A percentile compares a stretch with the other conserved stretches of the same genome.
These are phyloP conservation scores for Tribolium madens DNA, from an alignment of 1,140 invertebrate genomes.

Conservation along the genomic window DNA sequence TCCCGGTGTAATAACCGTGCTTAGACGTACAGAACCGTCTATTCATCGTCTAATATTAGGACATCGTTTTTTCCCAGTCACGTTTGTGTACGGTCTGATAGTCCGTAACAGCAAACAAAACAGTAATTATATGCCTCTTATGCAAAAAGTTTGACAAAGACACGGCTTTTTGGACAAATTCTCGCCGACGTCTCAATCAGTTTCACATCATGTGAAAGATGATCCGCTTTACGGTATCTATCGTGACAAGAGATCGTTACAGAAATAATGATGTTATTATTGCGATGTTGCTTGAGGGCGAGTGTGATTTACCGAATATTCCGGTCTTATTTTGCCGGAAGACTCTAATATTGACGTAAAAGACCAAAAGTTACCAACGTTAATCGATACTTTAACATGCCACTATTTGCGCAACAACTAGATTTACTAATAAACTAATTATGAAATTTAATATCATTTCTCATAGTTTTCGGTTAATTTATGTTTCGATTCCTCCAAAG, in stretches of 20 bases:
- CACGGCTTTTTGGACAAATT: conserved; percentile 9
- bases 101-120: conserved; percentile 37
- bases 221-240: conserved; percentile 45
- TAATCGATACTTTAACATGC: conserved; percentile 25
- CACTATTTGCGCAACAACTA: conserved; percentile 3
- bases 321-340: conserved; percentile 21
- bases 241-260: conserved; percentile 46
- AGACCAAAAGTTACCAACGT: conserved; percentile 13
- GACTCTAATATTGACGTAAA: conserved; percentile 22
- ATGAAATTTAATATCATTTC: neutral
- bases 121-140: conserved; percentile 29
- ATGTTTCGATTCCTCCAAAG: too few species aligned
- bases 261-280: conserved; percentile 48
- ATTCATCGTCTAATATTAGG: conserved; percentile 35
- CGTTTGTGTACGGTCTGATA: conserved; percentile 25
- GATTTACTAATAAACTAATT: neutral
- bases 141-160: conserved; percentile 25
- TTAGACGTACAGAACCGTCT: neutral
- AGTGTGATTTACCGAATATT: conserved; percentile 45
- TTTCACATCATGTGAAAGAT: conserved; percentile 33
- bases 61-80: conserved; percentile 20
- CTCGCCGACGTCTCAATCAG: conserved; percentile 27
- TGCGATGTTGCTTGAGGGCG: neutral
- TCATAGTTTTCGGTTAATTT: too few species aligned
- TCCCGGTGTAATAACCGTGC: conserved; percentile 5